phyloP scores from a whole-genome alignment of 2,888 invertebrate genomes.

The Agonopterix subpropinquella region DNA sequence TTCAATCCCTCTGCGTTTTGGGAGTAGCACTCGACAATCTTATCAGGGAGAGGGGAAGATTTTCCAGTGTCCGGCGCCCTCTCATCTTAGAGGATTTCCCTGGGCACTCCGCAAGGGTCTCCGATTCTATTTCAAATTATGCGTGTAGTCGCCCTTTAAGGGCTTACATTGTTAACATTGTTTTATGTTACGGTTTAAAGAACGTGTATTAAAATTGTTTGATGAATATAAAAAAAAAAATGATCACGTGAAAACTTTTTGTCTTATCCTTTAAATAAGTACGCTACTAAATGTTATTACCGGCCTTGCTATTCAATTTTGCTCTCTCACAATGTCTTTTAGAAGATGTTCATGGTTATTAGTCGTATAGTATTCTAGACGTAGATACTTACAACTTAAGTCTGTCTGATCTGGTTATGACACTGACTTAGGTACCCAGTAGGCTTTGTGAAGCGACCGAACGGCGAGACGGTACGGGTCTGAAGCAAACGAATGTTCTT shows the following conservation, averaged over 20 bases:
- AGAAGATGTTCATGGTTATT: too few species aligned
- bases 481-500: conserved; percentile 47
- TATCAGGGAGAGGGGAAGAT: conserved; percentile 66
- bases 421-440: neutral
- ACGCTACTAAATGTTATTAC: too few species aligned
- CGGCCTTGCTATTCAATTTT: too few species aligned
- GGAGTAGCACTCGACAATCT: conserved; percentile 75
- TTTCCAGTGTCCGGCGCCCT: conserved; percentile 67
- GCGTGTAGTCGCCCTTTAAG: conserved; percentile 52
- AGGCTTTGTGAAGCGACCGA: neutral
- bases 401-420: neutral
- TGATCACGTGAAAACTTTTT: too few species aligned
- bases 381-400: too few species aligned
- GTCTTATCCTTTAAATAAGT: too few species aligned
- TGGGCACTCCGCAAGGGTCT: conserved; percentile 39
- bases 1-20: conserved; percentile 72
- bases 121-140: conserved; percentile 68
- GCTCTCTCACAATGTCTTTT: too few species aligned
- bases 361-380: too few species aligned
- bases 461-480: conserved; percentile 17
- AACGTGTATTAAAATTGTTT: too few species aligned
- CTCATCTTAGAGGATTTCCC: conserved; percentile 69
- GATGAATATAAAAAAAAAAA: too few species aligned
- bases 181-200: conserved; percentile 6
- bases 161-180: conserved; percentile 39